Percentiles rank a stretch among this genome's conserved stretches.
phyloP scores from a whole-genome alignment of 2,797 vertebrate genomes.

The Tachyglossus aculeatus region DNA sequence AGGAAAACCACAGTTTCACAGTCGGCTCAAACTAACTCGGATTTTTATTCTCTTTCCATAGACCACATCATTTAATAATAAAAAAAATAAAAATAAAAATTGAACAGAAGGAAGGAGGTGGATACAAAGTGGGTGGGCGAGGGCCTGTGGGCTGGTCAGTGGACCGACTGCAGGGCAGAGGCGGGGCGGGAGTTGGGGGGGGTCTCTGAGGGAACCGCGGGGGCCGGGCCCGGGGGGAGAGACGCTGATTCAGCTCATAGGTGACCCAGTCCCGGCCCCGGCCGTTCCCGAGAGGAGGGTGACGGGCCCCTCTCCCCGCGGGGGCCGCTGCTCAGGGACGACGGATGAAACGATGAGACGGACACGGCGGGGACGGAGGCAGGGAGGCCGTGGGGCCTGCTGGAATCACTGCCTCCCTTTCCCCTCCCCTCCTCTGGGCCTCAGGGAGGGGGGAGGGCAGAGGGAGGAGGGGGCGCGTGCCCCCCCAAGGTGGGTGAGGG shows the following conservation, averaged over 20 bases:
- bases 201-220: constrained; percentile 55
- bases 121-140: constrained; percentile 58
- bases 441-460: constrained; percentile 12
- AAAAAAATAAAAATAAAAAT: constrained; percentile 73
- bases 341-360: background rate
- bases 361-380: background rate
- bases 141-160: constrained; percentile 23
- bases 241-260: constrained; percentile 70
- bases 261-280: constrained; percentile 64
- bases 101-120: constrained; percentile 61
- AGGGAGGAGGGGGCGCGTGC: background rate
- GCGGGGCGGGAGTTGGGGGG: constrained; percentile 28
- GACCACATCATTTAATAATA: constrained; percentile 76
- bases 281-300: constrained; percentile 51
- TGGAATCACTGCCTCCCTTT: constrained; percentile 15
- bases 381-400: background rate
- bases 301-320: constrained; percentile 29
- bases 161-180: too few species aligned
- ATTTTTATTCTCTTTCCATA: constrained; percentile 72
- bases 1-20: constrained; percentile 43
- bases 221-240: constrained; percentile 62
- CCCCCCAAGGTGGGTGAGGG: background rate
- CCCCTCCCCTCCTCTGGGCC: constrained; percentile 14
- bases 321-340: background rate
- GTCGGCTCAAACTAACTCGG: constrained; percentile 71